Percentiles rank a stretch among this genome's conserved stretches.
Evolutionary conservation across 2,888 invertebrate genomes (phyloP).

Genomic region (Punctoribates punctum): DNA sequence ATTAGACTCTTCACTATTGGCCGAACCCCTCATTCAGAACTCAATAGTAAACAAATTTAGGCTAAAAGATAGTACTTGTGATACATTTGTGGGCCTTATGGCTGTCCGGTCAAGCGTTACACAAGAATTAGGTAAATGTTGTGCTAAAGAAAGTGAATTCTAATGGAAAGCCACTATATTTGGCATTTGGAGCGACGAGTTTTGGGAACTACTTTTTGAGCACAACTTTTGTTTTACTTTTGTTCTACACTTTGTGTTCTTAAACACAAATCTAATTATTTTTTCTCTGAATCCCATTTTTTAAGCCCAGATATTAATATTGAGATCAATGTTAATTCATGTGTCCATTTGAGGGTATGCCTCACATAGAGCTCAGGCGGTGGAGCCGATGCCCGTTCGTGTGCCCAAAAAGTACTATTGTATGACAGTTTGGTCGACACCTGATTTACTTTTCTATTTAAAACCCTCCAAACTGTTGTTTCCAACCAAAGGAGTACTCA

Average conservation of each 20-base stretch:
- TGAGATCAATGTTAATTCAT: slow-evolving; percentile 30
- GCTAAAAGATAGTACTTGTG: slow-evolving; percentile 4
- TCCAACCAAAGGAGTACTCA: neutral
- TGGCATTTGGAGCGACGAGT: neutral
- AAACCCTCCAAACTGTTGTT: neutral
- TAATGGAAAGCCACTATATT: slow-evolving; percentile 16
- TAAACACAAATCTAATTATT: neutral
- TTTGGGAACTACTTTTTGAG: slow-evolving; percentile 14
- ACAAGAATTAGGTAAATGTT: neutral
- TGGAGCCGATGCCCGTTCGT: neutral
- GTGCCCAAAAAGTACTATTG: slow-evolving; percentile 1
- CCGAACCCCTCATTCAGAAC: neutral
- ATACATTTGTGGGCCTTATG: neutral
- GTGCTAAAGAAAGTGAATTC: slow-evolving; percentile 4
- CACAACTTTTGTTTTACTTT: neutral
- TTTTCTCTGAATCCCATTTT: neutral
- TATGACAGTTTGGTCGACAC: slow-evolving; percentile 18
- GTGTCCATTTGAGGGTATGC: slow-evolving; percentile 25
- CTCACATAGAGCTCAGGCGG: slow-evolving; percentile 2
- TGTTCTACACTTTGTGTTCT: neutral
- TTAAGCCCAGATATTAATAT: slow-evolving; percentile 8
- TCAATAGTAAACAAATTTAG: slow-evolving; percentile 6
- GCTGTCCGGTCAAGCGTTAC: slow-evolving; percentile 3
- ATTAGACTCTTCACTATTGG: neutral
- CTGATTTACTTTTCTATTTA: slow-evolving; percentile 36